phyloP scores from a whole-genome alignment of 1,140 invertebrate species.

The Penaeus indicus region DNA sequence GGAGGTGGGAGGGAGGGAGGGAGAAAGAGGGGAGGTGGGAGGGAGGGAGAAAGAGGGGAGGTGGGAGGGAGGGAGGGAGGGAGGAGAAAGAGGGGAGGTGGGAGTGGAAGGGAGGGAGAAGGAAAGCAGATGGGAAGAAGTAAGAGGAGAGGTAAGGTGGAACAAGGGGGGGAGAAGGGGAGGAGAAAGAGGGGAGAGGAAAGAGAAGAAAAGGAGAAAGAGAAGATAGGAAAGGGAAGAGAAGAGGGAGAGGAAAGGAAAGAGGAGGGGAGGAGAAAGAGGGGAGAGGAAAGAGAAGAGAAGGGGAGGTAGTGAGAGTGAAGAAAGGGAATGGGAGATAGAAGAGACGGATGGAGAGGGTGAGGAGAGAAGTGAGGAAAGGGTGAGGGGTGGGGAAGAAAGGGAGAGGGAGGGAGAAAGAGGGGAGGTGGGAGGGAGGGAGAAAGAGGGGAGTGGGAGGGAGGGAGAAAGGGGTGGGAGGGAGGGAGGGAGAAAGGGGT shows the following conservation, averaged over 20 bases:
- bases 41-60: neutral
- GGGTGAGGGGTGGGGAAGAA: neutral
- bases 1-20: no score
- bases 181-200: neutral
- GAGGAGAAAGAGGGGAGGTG: neutral
- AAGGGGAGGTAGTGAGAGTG: neutral
- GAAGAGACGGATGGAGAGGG: neutral
- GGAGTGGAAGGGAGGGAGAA: neutral
- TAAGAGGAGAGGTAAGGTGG: no score
- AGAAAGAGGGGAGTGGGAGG: no score
- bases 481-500: no score
- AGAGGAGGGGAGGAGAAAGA: neutral
- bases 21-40: no score
- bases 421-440: neutral
- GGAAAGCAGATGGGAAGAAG: no score
- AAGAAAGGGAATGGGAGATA: neutral
- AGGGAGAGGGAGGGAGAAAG: neutral
- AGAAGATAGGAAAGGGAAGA: neutral
- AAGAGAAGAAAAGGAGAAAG: neutral
- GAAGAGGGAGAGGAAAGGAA: neutral
- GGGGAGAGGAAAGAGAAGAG: neutral
- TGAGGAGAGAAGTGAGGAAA: neutral
- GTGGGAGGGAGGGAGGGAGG: slow-evolving; percentile 5
- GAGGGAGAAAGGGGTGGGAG: no score
- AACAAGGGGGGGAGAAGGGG: neutral